phyloP scores from a whole-genome alignment of 2,888 invertebrate genomes.

The Nemoura dubitans region DNA sequence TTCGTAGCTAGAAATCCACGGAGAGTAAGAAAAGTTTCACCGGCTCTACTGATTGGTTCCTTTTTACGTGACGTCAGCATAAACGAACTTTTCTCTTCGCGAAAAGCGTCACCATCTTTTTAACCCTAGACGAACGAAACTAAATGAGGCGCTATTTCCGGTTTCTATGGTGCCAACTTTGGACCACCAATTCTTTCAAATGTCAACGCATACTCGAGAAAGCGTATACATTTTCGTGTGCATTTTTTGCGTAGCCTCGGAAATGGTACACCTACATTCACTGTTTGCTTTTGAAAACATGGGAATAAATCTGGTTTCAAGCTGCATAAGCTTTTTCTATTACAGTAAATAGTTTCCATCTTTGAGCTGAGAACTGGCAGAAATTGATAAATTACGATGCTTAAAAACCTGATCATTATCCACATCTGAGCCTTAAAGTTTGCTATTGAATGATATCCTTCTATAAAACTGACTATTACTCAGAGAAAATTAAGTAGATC shows the following conservation, averaged over 20 bases:
- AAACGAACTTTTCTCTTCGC: conserved; percentile 25
- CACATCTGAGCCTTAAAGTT: neutral
- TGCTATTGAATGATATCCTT: neutral
- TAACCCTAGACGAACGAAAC: conserved; percentile 27
- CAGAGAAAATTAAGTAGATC: neutral
- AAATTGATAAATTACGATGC: neutral
- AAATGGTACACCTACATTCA: conserved; percentile 31
- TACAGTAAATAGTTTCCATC: neutral
- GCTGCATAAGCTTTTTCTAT: conserved; percentile 8
- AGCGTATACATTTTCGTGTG: conserved; percentile 7
- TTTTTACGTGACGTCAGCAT: conserved; percentile 37
- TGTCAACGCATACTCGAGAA: conserved; percentile 14
- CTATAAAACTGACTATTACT: neutral
- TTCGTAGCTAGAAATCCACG: conserved; percentile 16
- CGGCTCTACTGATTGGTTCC: conserved; percentile 31
- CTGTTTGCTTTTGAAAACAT: neutral
- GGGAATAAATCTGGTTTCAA: conserved; percentile 21
- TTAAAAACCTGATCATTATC: neutral
- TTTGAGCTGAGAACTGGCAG: neutral
- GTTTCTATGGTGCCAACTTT: conserved; percentile 36
- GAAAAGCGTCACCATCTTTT: conserved; percentile 31
- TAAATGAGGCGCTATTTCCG: conserved; percentile 37
- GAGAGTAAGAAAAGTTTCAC: conserved; percentile 29
- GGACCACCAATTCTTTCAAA: conserved; percentile 31
- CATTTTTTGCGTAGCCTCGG: neutral